Base-by-base conservation (phyloP, 2,797 vertebrate species). In the Gallinago solitaria region DNA sequence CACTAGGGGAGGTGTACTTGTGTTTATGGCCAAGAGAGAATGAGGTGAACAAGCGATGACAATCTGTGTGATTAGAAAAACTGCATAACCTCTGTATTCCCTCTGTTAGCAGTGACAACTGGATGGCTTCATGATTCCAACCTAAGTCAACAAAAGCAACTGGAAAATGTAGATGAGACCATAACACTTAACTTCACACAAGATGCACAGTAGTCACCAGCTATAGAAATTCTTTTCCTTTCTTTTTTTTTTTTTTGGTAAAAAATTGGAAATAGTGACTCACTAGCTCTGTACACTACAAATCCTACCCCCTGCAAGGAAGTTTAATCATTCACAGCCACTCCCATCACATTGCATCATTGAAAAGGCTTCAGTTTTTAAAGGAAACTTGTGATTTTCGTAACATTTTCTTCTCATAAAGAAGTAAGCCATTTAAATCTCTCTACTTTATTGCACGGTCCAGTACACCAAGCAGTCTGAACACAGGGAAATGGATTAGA, bases 401-500 rank as follows among this genome's bases (percentile, higher is more conserved):
- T 47, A 87, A 57, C 35, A 39, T 83, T 95, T 92, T 94, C 60
- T 82, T 80, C 78, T 89, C 7, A 32, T 69, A 60, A 23, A 61
- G 10, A 89, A 95, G 43, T 35, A 93, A 93, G 67, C 60, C 35
- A 27, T 80, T 94, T 83, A 90, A 95, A 90, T 89, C 83, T 89
- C 54, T 86, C 51, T 48, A 5, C 56, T 90, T 95, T 87, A 95
- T 90, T 93, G 84, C 83, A 87, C 33, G 41, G 48, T 90, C 35
- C 74, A 96, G 56, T 74, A 74, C 41, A 89, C 32, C 70, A 61
- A 67, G 51, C 23, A 56, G 63, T 25, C 85, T 79, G 90, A 96
- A 88, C 48, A 82, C 30, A 80, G 64, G 48, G 23, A 92, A 95
- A 96, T 33, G 88, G 86, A 93, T 96, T 82, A 96, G 91, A 96